Base-by-base conservation (phyloP, 1,140 invertebrate species). In the Calycopis cecrops region DNA sequence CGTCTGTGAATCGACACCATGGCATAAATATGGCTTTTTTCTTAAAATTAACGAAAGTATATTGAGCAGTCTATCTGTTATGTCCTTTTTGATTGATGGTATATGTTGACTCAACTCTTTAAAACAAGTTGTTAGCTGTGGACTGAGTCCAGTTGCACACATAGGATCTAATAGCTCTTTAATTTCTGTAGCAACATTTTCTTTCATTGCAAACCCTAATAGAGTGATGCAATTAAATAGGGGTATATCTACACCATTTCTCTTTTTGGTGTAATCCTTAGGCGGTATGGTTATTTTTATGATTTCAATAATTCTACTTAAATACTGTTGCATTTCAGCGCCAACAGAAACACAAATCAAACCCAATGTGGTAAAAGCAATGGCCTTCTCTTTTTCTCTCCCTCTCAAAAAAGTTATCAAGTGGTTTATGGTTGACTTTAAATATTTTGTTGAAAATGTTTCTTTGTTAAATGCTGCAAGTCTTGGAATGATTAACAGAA, bases 191-290 rank as follows among this genome's bases (percentile, higher is more conserved):
- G 91, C 91, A 69, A 96, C 94, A 40, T 89, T 89, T 47, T 92
- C 91, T 60, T 94, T 93, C 12, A 97, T 93, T 10, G 97, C 96
- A 73, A 95, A 92, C 0, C 95, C 95, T 9, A 99, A 79, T 57
- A 99, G 90, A 12, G 96, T 98, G 9, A 99, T 93, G 80, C 98
- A 99, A 18, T 96, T 94, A 78, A 99, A 98, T 14, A 99, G 92
- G 1, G 96, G 91, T 0, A 96, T 94, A 69, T 99, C 97, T 4
- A 96, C 89, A n/a, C 85, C 85, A 48, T 90, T 85, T 54, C 94
- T 91, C 69, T 94, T 93, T 65, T 94, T 94, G 0, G 92, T 88
- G 1, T 91, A 91, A 59, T 95, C 94, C 76, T 94, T 95, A 0
- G 93, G 88, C 0, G 97, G 96, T 18, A 99, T 80, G 6, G 93